Conservation (phyloP, 2,113 vertebrate genomes). For the cattle (Bos taurus) region DNA sequence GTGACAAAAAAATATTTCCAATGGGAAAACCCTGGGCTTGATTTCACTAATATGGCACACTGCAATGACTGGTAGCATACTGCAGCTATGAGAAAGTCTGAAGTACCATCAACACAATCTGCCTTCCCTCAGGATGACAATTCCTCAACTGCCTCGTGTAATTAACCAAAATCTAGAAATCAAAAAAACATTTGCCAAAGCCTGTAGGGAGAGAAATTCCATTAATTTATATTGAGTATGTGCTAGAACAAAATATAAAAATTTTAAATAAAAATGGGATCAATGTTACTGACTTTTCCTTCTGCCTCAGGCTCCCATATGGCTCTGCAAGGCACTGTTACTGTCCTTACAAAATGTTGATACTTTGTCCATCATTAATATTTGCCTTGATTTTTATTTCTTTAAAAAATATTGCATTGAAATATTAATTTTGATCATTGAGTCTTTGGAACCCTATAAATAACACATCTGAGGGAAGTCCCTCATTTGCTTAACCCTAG, state of each 20-base stretch:
- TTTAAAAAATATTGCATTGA: neutral
- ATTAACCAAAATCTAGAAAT: neutral
- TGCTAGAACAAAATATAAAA: neutral
- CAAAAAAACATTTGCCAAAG: neutral
- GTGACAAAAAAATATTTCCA: neutral
- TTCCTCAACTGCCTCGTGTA: neutral
- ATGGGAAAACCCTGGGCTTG: neutral
- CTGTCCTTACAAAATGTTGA: neutral
- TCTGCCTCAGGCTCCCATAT: neutral
- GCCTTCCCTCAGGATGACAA: neutral
- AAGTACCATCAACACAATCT: neutral
- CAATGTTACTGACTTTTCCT: neutral
- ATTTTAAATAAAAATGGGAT: neutral
- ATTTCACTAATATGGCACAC: neutral
- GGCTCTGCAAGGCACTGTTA: neutral
- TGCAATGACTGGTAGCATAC: neutral
- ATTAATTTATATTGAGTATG: neutral
- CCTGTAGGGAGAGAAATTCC: neutral
- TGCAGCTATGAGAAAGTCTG: neutral
- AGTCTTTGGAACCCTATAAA: neutral
- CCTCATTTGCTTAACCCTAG: neutral
- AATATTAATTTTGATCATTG: neutral
- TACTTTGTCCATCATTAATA: neutral
- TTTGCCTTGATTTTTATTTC: neutral
- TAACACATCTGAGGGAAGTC: neutral